These are phyloP conservation scores for Esox lucius DNA, from an alignment of 2,797 vertebrate genomes.

Conservation along the genomic window DNA sequence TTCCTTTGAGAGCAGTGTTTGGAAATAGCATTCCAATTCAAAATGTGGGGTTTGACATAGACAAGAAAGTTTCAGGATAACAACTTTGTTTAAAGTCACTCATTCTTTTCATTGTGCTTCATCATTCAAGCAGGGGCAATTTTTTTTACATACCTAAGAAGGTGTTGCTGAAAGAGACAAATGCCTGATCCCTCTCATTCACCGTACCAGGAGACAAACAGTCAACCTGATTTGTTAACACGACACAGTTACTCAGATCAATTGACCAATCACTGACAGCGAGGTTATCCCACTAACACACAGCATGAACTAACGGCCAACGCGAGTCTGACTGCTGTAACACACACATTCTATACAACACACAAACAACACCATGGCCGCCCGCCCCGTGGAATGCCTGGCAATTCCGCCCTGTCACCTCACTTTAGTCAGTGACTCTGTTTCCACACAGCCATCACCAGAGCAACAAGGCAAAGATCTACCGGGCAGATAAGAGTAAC, in stretches of 20 bases:
- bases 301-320: background rate
- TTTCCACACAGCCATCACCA: background rate
- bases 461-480: background rate
- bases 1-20: background rate
- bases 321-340: background rate
- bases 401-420: background rate
- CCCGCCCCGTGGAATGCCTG: background rate
- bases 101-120: background rate
- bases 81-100: conserved; percentile 4
- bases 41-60: background rate
- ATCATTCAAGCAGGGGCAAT: background rate
- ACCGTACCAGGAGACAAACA: background rate
- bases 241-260: background rate
- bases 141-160: background rate
- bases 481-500: background rate
- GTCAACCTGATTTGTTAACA: background rate
- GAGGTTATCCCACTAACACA: background rate
- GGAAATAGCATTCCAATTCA: background rate
- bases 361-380: background rate
- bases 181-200: background rate
- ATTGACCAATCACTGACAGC: background rate
- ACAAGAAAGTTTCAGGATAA: background rate
- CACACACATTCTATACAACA: background rate
- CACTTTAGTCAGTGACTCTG: background rate
- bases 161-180: background rate